phyloP scores from a whole-genome alignment of 2,888 invertebrate genomes.

The Graphium colonna region DNA sequence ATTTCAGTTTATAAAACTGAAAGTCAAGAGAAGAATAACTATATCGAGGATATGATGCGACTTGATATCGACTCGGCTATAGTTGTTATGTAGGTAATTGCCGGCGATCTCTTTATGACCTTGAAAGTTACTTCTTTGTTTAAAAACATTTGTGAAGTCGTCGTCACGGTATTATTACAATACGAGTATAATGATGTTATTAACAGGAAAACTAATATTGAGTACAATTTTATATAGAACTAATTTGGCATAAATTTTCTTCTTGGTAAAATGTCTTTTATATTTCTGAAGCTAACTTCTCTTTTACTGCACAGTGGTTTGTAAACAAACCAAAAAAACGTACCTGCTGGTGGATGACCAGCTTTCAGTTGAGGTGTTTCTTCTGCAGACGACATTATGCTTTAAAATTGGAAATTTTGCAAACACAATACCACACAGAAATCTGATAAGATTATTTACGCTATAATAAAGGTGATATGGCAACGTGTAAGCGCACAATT shows the following conservation, averaged over 20 bases:
- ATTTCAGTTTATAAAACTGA: no score
- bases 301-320: no score
- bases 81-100: not conserved
- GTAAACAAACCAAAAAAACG: constrained; percentile 49
- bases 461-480: constrained; percentile 42
- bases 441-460: constrained; percentile 42
- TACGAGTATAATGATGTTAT: constrained; percentile 20
- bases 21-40: no score
- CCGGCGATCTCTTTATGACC: constrained; percentile 35
- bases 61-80: no score
- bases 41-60: no score
- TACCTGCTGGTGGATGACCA: constrained; percentile 95
- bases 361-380: constrained; percentile 88
- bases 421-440: constrained; percentile 29
- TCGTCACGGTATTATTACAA: constrained; percentile 9
- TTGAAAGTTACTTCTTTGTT: constrained; percentile 47
- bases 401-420: constrained; percentile 22
- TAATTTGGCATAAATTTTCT: no score
- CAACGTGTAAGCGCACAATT: constrained; percentile 55
- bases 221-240: no score
- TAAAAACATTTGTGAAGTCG: constrained; percentile 44
- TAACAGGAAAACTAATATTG: constrained; percentile 1
- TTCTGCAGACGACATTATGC: constrained; percentile 65
- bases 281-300: no score
- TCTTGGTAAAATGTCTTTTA: no score